Base-by-base conservation (phyloP, 1,140 invertebrate species). In the Drosophila pallidifrons region DNA sequence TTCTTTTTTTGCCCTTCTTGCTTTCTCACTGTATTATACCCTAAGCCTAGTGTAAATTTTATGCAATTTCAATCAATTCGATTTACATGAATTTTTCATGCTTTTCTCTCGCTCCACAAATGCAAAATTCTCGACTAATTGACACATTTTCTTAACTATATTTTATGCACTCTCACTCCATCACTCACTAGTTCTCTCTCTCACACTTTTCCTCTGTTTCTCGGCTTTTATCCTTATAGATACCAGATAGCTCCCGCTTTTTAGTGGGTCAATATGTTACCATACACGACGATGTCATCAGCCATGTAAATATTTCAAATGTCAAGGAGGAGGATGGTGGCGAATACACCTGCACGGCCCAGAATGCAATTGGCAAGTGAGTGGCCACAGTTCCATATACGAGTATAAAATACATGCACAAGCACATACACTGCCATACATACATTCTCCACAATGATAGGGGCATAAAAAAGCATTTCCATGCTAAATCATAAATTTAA, bases 261-360 rank as follows among this genome's bases (percentile, higher is more conserved):
- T 95, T 97, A 83, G 96, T 98, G 43, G 97, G 97, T 15, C 97
- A 98, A 93, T 97, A 98, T 93, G 97, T 98, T 60, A 98, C 97
- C 1, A 94, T 97, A 8, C 96, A 98, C 92, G 97, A 98, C 80
- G 97, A 98, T 92, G 97, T 99, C 43, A 97, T 98, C 92, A 98
- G 97, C 85, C 97, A 98, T 94, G 96, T 99, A 75, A 99, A 99
- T 93, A 97, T 99, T 80, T 97, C 96, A 75, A 95, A 96, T 67
- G 95, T 98, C 35, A 95, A 96, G 71, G 96, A 97, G 51, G 96
- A 98, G 94, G 97, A 98, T 93, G 98, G 98, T 52, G 98, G 98
- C 8, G 96, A 98, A 91, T 99, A 98, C 92, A 95, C 95, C 16
- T 99, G 98, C 92, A 95, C 95, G 7, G 98, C 98, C 0, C 95